phyloP scores from a whole-genome alignment of 1,140 invertebrate species.

The Drosophila oshimai region DNA sequence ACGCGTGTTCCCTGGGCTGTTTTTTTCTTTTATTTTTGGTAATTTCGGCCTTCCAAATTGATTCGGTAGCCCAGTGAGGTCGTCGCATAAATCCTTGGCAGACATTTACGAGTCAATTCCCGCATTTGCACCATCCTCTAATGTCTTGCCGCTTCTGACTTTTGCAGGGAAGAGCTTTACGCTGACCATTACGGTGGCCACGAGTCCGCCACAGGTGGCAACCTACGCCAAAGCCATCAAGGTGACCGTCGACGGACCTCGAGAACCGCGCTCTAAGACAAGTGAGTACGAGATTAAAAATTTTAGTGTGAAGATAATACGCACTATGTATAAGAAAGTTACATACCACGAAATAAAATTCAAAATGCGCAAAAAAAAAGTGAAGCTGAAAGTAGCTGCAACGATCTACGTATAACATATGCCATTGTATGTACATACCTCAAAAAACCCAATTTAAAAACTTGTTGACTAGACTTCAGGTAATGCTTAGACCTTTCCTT shows the following conservation, averaged over 20 bases:
- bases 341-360: too few species aligned
- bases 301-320: too few species aligned
- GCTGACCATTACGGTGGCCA: slow-evolving; percentile 96
- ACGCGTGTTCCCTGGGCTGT: slow-evolving; percentile 8
- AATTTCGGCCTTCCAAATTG: slow-evolving; percentile 47
- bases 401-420: too few species aligned
- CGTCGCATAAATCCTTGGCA: slow-evolving; percentile 58
- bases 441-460: too few species aligned
- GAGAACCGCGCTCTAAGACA: slow-evolving; percentile 97
- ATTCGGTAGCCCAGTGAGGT: slow-evolving; percentile 61
- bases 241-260: slow-evolving; percentile 98
- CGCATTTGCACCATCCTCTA: slow-evolving; percentile 10
- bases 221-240: slow-evolving; percentile 99
- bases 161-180: slow-evolving; percentile 97
- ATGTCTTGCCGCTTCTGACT: slow-evolving; percentile 3
- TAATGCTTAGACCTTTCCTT: too few species aligned
- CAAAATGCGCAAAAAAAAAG: background rate
- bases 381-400: too few species aligned
- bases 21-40: slow-evolving; percentile 15
- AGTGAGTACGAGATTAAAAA: too few species aligned
- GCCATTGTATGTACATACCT: too few species aligned
- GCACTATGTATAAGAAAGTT: too few species aligned
- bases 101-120: slow-evolving; percentile 50
- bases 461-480: too few species aligned
- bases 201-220: slow-evolving; percentile 95